These are phyloP conservation scores for Macrobrachium nipponense DNA, from an alignment of 1,140 invertebrate species.

Conservation along the genomic window DNA sequence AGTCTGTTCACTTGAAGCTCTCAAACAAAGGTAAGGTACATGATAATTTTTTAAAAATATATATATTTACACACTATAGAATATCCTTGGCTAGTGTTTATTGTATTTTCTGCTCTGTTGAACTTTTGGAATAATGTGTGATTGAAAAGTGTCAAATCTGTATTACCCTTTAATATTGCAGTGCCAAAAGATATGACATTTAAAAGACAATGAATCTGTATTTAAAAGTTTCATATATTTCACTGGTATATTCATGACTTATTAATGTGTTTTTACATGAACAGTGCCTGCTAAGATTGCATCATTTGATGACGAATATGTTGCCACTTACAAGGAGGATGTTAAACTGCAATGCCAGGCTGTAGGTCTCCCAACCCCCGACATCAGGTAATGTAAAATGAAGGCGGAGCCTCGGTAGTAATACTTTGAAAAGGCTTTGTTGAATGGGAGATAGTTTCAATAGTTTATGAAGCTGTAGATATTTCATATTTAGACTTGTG, in stretches of 20 bases:
- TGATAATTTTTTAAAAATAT: conserved; percentile 19
- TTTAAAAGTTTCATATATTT: too few species aligned
- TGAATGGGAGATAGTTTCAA: conserved; percentile 69
- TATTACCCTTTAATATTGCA: too few species aligned
- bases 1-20: conserved; percentile 84
- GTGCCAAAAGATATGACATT: too few species aligned
- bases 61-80: not conserved
- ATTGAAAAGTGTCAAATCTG: too few species aligned
- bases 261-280: too few species aligned
- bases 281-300: conserved; percentile 91
- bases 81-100: not conserved
- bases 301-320: conserved; percentile 90
- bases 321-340: conserved; percentile 90
- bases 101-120: not conserved
- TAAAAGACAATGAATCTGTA: too few species aligned
- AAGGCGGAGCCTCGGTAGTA: not conserved
- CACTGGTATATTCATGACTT: too few species aligned
- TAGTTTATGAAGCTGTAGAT: too few species aligned
- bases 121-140: not conserved
- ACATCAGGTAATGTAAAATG: conserved; percentile 71
- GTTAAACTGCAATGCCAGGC: conserved; percentile 90
- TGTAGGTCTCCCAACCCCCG: conserved; percentile 88
- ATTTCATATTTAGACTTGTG: not conserved
- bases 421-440: conserved; percentile 69
- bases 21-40: conserved; percentile 78